A percentile compares a stretch with the other conserved stretches of the same genome.
Conservation (phyloP, 2,113 vertebrate genomes). For the Pseudonaja textilis region DNA sequence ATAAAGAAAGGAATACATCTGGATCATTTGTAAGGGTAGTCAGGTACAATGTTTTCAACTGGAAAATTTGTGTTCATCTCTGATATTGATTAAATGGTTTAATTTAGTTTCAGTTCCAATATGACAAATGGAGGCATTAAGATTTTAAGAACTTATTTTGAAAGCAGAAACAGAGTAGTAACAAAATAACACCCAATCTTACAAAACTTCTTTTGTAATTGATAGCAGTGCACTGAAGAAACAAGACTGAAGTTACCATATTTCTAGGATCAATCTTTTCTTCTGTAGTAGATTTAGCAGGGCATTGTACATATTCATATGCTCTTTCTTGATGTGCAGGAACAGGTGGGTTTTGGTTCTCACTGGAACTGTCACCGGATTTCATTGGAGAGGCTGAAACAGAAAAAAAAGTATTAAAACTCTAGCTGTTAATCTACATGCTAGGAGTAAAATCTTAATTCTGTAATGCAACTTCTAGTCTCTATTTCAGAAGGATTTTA, state of each 20-base stretch:
- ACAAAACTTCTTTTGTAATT: neutral
- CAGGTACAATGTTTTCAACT: neutral
- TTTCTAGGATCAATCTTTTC: slow-evolving; percentile 87
- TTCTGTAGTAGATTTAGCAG: slow-evolving; percentile 62
- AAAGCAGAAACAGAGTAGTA: neutral
- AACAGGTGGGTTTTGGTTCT: slow-evolving; percentile 44
- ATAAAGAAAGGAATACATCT: neutral
- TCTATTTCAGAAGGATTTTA: neutral
- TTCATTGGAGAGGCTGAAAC: slow-evolving; percentile 74
- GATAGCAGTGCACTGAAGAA: neutral
- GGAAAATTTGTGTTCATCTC: neutral
- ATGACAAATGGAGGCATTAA: neutral
- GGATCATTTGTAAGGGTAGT: neutral
- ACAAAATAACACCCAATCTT: neutral
- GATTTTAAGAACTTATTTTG: neutral
- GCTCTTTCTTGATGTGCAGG: slow-evolving; percentile 85
- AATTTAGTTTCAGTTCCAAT: neutral
- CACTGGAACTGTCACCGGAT: slow-evolving; percentile 27
- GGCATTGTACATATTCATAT: slow-evolving; percentile 86
- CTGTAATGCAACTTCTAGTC: neutral
- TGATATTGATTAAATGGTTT: neutral
- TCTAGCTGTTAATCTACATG: neutral
- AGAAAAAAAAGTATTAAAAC: neutral
- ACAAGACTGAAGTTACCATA: slow-evolving; percentile 76
- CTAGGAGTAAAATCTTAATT: neutral